Evolutionary conservation across 1,140 invertebrate species (phyloP).

Genomic region (Musca domestica): DNA sequence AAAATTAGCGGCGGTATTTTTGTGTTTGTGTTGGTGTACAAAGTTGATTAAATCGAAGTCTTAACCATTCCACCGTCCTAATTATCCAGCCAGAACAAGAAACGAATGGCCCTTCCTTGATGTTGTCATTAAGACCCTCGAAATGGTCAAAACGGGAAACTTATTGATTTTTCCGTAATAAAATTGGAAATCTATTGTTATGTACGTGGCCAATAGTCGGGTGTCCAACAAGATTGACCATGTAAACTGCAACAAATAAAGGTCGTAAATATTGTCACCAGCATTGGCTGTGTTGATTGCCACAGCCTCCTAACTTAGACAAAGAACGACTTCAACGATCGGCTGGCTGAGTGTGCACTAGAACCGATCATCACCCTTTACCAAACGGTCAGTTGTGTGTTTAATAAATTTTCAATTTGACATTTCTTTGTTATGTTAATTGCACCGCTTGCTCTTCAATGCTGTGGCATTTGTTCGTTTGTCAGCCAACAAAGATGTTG

Average conservation of each 20-base stretch:
- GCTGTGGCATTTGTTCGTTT: not conserved
- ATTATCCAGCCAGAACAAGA: no score
- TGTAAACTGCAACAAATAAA: conserved; percentile 44
- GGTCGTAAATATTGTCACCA: conserved; percentile 30
- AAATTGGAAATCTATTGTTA: conserved; percentile 6
- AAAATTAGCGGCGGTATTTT: conserved; percentile 48
- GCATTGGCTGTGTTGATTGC: not conserved
- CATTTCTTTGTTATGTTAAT: conserved; percentile 54
- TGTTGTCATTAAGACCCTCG: no score
- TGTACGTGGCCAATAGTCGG: conserved; percentile 16
- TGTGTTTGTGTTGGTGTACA: no score
- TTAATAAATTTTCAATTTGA: conserved; percentile 31
- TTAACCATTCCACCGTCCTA: no score
- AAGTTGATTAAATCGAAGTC: no score
- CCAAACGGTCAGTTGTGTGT: not conserved
- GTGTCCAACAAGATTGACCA: conserved; percentile 18
- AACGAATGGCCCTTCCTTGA: no score
- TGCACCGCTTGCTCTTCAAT: conserved; percentile 36
- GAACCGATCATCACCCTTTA: no score
- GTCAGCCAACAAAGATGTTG: not conserved
- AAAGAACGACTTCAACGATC: no score
- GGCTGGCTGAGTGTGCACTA: no score
- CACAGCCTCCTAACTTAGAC: not conserved
- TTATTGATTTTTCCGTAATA: not conserved
- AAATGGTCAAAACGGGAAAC: not conserved